A percentile compares a stretch with the other conserved stretches of the same genome.
phyloP scores from a whole-genome alignment of 1,140 invertebrate species.

The Drosophila tsacasi region DNA sequence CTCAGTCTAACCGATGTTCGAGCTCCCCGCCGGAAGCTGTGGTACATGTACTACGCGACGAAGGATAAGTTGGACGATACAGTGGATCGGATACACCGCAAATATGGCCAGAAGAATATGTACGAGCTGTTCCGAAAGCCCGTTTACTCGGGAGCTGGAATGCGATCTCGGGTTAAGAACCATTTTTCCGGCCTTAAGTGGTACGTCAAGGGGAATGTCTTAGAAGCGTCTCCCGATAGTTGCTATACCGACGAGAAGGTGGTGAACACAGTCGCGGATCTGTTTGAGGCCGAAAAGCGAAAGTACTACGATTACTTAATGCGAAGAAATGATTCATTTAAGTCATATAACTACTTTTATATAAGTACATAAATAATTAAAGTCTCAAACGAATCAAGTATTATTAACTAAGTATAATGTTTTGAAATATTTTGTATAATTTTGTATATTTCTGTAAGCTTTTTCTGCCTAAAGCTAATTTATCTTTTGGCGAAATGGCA shows the following conservation, averaged over 20 bases:
- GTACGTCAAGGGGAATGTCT: constrained; percentile 65
- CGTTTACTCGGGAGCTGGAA: constrained; percentile 33
- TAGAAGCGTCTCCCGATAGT: constrained; percentile 56
- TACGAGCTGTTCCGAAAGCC: constrained; percentile 67
- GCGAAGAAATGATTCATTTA: not conserved
- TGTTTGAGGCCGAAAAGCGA: constrained; percentile 49
- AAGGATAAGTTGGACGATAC: constrained; percentile 42
- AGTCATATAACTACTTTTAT: not conserved
- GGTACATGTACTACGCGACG: constrained; percentile 66
- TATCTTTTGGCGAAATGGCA: not conserved
- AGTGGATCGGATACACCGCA: constrained; percentile 54
- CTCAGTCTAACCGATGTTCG: constrained; percentile 52
- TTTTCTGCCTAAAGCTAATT: not conserved
- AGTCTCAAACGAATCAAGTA: not conserved
- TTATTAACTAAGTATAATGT: not conserved
- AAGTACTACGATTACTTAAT: constrained; percentile 44
- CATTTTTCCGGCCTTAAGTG: constrained; percentile 56
- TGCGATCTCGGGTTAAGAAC: constrained; percentile 54
- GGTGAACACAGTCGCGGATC: constrained; percentile 31
- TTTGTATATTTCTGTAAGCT: not conserved
- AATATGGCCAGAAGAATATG: constrained; percentile 70
- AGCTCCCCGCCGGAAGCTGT: constrained; percentile 52
- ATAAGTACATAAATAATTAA: not conserved
- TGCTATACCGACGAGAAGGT: constrained; percentile 59
- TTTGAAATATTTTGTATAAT: not conserved